Percentiles rank a stretch among this genome's conserved stretches.
These are phyloP conservation scores for Mus spicilegus DNA, from an alignment of 2,113 vertebrate species.

Conservation along the genomic window DNA sequence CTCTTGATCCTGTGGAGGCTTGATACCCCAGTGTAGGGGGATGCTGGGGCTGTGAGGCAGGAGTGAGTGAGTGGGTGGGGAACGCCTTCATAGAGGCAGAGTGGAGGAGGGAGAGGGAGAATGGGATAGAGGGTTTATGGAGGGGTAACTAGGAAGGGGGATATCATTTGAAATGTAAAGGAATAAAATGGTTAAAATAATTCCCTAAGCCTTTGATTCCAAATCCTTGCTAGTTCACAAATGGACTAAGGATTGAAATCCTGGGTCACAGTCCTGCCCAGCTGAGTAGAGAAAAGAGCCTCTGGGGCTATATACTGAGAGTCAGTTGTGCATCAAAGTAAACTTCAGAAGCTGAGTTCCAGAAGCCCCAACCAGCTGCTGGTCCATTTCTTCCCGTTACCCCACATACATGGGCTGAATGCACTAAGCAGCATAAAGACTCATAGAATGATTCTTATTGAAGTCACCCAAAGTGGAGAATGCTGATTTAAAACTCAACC, in stretches of 20 bases:
- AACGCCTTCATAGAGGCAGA: too few relatives aligned
- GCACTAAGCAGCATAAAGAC: constrained; percentile 60
- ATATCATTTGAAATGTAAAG: too few relatives aligned
- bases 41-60: too few relatives aligned
- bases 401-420: constrained; percentile 29
- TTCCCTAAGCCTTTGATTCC: background rate
- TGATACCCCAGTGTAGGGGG: too few relatives aligned
- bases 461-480: constrained; percentile 69
- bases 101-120: too few relatives aligned
- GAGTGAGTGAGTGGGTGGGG: too few relatives aligned
- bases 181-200: background rate
- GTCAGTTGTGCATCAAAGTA: constrained; percentile 71
- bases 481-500: constrained; percentile 53
- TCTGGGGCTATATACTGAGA: background rate
- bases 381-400: constrained; percentile 50
- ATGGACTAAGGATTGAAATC: background rate
- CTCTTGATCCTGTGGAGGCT: too few relatives aligned
- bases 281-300: background rate
- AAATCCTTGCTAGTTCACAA: background rate
- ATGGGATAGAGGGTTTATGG: too few relatives aligned
- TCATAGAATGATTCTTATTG: constrained; percentile 65
- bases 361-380: constrained; percentile 57
- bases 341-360: constrained; percentile 70
- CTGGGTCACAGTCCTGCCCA: background rate
- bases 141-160: too few relatives aligned